Evolutionary conservation across 2,888 invertebrate genomes (phyloP).

Genomic region (Odontothrips loti): DNA sequence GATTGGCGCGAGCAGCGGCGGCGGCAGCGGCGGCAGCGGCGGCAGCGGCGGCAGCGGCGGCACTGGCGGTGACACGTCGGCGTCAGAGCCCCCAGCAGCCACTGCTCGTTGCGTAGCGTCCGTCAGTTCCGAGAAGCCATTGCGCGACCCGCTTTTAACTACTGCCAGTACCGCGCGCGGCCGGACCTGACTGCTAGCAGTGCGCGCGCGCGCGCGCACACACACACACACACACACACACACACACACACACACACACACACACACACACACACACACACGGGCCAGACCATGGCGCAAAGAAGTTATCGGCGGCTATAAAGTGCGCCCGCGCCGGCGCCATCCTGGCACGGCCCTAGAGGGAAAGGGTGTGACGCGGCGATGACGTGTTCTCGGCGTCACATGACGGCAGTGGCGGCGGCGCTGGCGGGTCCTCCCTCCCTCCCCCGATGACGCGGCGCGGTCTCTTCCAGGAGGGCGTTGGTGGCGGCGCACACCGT

Average conservation of each 20-base stretch:
- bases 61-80: too few species aligned
- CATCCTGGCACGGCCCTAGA: background rate
- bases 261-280: too few species aligned
- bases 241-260: too few species aligned
- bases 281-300: background rate
- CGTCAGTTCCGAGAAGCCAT: constrained; percentile 6
- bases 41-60: too few species aligned
- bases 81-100: too few species aligned
- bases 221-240: too few species aligned
- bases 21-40: too few species aligned
- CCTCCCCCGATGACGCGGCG: background rate
- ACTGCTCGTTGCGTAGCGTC: too few species aligned
- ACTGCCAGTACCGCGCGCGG: background rate
- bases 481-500: too few species aligned
- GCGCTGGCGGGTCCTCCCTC: background rate
- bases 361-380: background rate
- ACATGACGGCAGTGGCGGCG: background rate
- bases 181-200: background rate
- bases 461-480: background rate
- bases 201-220: too few species aligned
- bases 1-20: too few species aligned
- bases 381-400: constrained; percentile 11
- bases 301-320: constrained; percentile 1
- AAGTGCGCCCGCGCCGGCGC: background rate
- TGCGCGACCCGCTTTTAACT: background rate